phyloP scores from a whole-genome alignment of 2,888 invertebrate genomes.

The Plutella xylostella region DNA sequence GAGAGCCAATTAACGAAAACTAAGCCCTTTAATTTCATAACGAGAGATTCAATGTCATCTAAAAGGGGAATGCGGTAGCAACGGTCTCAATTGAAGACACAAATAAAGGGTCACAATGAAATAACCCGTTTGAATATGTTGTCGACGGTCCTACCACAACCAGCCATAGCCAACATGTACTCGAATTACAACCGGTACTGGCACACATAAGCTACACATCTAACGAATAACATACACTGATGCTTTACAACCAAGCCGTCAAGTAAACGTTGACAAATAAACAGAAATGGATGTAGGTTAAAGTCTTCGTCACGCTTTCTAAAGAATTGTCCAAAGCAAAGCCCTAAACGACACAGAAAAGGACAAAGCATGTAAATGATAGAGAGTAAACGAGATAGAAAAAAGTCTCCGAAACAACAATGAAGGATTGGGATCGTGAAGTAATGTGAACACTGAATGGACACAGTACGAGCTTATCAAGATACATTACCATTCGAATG shows the following conservation, averaged over 20 bases:
- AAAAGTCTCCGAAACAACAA: conserved; percentile 28
- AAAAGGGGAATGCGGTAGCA: no score
- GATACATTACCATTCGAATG: conserved; percentile 17
- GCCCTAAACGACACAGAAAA: conserved; percentile 17
- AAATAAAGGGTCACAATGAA: no score
- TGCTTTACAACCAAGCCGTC: no score
- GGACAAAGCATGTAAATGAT: conserved; percentile 23
- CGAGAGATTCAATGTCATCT: no score
- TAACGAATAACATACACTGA: no score
- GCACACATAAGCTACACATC: no score
- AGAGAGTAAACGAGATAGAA: conserved; percentile 2
- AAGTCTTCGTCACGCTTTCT: conserved; percentile 7
- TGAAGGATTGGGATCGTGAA: conserved; percentile 46
- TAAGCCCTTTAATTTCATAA: no score
- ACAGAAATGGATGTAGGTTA: no score
- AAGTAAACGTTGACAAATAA: no score
- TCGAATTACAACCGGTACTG: conserved; percentile 23
- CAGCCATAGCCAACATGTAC: conserved; percentile 13
- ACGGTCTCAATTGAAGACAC: no score
- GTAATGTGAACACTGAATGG: conserved; percentile 53
- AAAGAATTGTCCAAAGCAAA: conserved; percentile 6
- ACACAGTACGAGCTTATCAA: conserved; percentile 24
- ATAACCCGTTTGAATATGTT: no score
- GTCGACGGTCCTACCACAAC: conserved; percentile 17
- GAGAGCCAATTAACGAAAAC: no score